Base-by-base conservation (phyloP, 2,797 vertebrate species). In the Sebastes minor region DNA sequence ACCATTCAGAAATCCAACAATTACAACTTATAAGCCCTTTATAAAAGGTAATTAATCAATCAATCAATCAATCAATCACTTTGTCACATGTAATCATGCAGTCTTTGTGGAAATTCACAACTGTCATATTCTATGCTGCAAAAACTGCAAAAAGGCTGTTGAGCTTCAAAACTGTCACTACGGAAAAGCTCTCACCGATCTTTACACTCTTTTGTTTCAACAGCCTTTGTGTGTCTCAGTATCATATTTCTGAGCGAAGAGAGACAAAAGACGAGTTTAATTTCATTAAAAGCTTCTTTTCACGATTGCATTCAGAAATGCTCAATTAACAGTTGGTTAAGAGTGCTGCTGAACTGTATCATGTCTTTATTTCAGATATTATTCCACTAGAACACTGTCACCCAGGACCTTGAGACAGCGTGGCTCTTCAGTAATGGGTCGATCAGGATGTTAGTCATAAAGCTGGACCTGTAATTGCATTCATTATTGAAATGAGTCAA, bases 401-500 rank as follows among this genome's bases (percentile, higher is more conserved):
- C 59, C 23, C 65, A 78, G 73, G 76, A 78, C 71, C 63, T 73
- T 63, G 76, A 86, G 89, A 75, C 89, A 86, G 80, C 32, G 35
- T 71, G 82, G 77, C 80, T 80, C 83, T 86, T 63, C 68, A 72
- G 81, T 89, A 92, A 93, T 93, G 83, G 87, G 55, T 83, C 28
- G 18, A 88, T 92, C 89, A 89, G 88, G 86, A 94, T 90, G 90
- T 89, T 84, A 87, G 89, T 92, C 91, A 94, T 90, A 91, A 90
- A 85, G 61, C 57, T 70, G 76, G 74, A 86, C 81, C 86, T 91
- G 88, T 91, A 92, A 92, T 93, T 92, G 85, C 92, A 95, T 93
- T 93, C 80, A 92, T 94, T 89, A 94, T 83, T 86, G 81, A 85
- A 87, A 94, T 94, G 79, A 93, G 64, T 85, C 81, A 92, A 81